Percentiles rank a stretch among this genome's conserved stretches.
These are phyloP conservation scores for Toxostoma redivivum DNA, from an alignment of 2,113 vertebrate species.

Conservation along the genomic window DNA sequence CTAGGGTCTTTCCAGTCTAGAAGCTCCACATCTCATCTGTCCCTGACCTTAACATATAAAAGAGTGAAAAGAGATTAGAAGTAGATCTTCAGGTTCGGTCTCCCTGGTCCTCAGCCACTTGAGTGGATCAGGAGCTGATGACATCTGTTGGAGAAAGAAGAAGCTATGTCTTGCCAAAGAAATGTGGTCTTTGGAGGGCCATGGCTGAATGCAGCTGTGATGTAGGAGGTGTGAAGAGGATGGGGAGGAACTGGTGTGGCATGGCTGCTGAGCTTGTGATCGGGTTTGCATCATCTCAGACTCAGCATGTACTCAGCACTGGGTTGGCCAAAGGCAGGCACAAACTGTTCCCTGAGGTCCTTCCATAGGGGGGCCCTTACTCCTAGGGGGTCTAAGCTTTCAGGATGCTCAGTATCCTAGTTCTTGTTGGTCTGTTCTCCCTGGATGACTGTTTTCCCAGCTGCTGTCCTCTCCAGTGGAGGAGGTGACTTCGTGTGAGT, in stretches of 20 bases:
- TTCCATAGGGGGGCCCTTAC: background rate
- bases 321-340: background rate
- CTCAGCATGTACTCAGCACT: background rate
- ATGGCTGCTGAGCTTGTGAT: background rate
- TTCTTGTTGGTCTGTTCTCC: background rate
- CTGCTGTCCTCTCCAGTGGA: conserved; percentile 22
- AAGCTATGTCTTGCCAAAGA: background rate
- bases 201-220: background rate
- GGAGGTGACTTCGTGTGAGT: conserved; percentile 19
- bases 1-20: background rate
- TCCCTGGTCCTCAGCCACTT: background rate
- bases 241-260: background rate
- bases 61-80: background rate
- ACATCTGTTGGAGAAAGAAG: background rate
- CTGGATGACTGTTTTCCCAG: conserved; percentile 37
- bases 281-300: background rate
- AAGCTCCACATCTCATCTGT: background rate
- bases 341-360: background rate
- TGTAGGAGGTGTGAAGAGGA: conserved; percentile 1
- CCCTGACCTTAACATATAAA: background rate
- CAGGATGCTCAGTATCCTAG: background rate
- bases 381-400: conserved; percentile 10
- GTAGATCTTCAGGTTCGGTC: background rate
- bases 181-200: background rate
- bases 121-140: background rate